phyloP scores from a whole-genome alignment of 2,888 invertebrate species.

The Vannuccia rotundouncinata region DNA sequence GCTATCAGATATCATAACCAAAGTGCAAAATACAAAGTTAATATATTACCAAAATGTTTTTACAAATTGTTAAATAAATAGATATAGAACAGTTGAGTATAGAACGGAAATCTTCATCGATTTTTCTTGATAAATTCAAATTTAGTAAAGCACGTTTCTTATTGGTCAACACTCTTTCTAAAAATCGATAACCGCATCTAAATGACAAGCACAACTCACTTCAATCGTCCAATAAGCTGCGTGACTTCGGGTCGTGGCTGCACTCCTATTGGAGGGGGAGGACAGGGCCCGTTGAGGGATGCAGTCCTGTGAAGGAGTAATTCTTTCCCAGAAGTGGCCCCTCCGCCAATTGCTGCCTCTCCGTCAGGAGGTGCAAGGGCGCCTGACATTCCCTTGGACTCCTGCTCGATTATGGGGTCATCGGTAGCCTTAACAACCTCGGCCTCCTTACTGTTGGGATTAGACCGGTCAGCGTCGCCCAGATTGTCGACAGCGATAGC shows the following conservation, averaged over 20 bases:
- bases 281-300: neutral
- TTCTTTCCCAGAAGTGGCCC: neutral
- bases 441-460: neutral
- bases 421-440: neutral
- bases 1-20: too few relatives aligned
- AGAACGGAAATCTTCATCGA: too few relatives aligned
- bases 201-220: neutral
- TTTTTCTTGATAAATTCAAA: too few relatives aligned
- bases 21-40: too few relatives aligned
- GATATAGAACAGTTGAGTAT: too few relatives aligned
- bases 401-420: neutral
- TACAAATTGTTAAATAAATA: too few relatives aligned
- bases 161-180: too few relatives aligned
- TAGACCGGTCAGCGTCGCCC: conserved; percentile 67
- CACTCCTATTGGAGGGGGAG: neutral
- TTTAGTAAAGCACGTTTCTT: too few relatives aligned
- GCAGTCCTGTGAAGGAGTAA: neutral
- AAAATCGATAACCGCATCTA: too few relatives aligned
- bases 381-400: neutral
- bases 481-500: conserved; percentile 99
- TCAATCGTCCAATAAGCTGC: neutral
- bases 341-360: neutral
- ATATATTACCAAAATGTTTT: too few relatives aligned
- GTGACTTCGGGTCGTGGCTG: neutral
- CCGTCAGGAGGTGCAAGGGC: neutral